These are phyloP conservation scores for Thunnus thynnus DNA, from an alignment of 2,113 vertebrate genomes.

Conservation along the genomic window DNA sequence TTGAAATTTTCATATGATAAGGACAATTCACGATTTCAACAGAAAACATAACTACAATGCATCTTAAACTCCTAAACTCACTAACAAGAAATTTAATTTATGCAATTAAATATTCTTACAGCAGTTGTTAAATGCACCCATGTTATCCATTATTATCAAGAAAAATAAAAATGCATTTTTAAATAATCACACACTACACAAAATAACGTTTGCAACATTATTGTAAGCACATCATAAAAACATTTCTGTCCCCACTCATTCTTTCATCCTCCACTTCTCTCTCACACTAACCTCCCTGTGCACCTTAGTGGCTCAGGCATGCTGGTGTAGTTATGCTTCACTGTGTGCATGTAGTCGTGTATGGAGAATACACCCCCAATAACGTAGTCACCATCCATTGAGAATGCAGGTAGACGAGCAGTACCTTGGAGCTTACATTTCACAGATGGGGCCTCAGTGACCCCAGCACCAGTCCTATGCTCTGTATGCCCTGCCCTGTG, in stretches of 20 bases:
- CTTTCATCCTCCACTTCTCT: neutral
- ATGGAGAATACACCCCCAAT: constrained; percentile 80
- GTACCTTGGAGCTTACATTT: constrained; percentile 68
- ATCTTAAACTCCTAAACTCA: too few species aligned
- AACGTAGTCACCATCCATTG: constrained; percentile 75
- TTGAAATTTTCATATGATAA: neutral
- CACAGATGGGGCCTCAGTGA: constrained; percentile 26
- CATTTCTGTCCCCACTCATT: neutral
- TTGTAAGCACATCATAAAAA: neutral
- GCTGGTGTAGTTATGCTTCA: constrained; percentile 65
- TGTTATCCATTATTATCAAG: too few species aligned
- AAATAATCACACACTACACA: neutral
- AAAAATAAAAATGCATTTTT: too few species aligned
- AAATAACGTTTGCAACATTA: neutral
- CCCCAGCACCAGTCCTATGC: neutral
- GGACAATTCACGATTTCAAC: neutral
- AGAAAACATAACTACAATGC: neutral
- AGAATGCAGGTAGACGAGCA: constrained; percentile 57
- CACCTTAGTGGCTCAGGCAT: constrained; percentile 70
- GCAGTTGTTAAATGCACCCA: too few species aligned
- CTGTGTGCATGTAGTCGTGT: constrained; percentile 57
- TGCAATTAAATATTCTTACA: too few species aligned
- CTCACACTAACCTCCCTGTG: constrained; percentile 77
- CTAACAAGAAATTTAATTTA: too few species aligned
- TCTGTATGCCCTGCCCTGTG: neutral